A percentile compares a stretch with the other conserved stretches of the same genome.
phyloP scores from a whole-genome alignment of 2,888 invertebrate species.

The Nemotelus nigrinus region DNA sequence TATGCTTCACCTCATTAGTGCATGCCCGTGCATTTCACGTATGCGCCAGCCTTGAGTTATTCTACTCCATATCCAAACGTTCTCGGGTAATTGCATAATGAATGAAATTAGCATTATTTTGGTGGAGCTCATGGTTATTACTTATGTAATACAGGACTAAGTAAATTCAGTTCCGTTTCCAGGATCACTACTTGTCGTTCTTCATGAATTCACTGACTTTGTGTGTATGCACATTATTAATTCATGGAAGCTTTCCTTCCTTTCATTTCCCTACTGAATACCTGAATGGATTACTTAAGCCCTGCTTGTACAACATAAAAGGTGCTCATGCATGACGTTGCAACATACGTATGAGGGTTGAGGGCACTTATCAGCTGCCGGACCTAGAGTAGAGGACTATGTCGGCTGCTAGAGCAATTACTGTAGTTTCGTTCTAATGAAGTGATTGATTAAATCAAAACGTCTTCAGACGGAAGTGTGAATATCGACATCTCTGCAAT shows the following conservation, averaged over 20 bases:
- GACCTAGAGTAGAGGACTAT: no score
- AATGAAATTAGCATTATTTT: slow-evolving; percentile 16
- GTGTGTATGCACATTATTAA: slow-evolving; percentile 11
- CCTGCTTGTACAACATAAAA: slow-evolving; percentile 26
- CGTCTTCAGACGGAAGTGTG: no score
- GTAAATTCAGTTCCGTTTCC: not conserved
- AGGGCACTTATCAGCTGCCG: not conserved
- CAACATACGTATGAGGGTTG: slow-evolving; percentile 3
- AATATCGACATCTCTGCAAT: no score
- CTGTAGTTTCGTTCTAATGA: no score
- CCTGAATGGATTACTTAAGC: slow-evolving; percentile 27
- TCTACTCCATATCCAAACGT: not conserved
- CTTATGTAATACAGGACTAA: slow-evolving; percentile 2
- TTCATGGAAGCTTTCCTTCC: slow-evolving; percentile 7
- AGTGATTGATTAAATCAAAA: no score
- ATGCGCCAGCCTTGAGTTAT: no score
- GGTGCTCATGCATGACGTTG: slow-evolving; percentile 23
- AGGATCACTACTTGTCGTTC: not conserved
- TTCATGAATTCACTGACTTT: slow-evolving; percentile 28
- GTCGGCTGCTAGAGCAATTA: no score
- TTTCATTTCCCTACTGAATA: slow-evolving; percentile 25
- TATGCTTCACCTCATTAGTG: not conserved
- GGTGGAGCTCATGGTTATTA: not conserved
- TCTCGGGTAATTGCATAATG: slow-evolving; percentile 11
- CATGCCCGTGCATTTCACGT: not conserved